Percentiles rank a stretch among this genome's conserved stretches.
These are phyloP conservation scores for Sebastes iracundus DNA, from an alignment of 2,797 vertebrate species.

Conservation along the genomic window DNA sequence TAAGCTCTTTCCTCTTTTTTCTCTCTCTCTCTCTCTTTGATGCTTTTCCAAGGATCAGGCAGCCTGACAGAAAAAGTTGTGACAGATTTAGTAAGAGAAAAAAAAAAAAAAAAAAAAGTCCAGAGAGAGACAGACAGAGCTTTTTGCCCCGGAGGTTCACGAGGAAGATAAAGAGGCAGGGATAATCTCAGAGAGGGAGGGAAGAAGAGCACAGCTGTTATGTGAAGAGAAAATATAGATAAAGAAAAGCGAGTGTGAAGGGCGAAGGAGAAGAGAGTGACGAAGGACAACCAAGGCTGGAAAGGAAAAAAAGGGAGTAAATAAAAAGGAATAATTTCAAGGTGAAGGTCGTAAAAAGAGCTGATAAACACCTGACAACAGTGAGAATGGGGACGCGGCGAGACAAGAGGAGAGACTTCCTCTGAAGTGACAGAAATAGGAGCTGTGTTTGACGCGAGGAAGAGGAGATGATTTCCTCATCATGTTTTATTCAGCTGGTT, in stretches of 20 bases:
- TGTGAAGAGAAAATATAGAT: constrained; percentile 62
- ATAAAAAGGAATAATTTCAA: constrained; percentile 1
- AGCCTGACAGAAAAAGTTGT: constrained; percentile 48
- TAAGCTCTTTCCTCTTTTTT: constrained; percentile 24
- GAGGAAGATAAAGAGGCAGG: constrained; percentile 54
- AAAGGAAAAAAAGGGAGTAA: background rate
- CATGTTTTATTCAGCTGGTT: constrained; percentile 69
- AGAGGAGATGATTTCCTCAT: constrained; percentile 53
- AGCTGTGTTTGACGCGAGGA: constrained; percentile 6
- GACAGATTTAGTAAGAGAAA: constrained; percentile 46
- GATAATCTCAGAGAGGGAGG: constrained; percentile 49
- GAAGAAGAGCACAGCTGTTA: constrained; percentile 64
- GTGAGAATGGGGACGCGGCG: constrained; percentile 51
- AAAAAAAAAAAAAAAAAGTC: constrained; percentile 5
- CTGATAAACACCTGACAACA: constrained; percentile 50
- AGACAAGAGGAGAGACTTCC: constrained; percentile 14
- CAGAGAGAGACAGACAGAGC: constrained; percentile 10
- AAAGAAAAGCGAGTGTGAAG: constrained; percentile 67
- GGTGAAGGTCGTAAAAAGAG: constrained; percentile 21
- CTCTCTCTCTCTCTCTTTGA: constrained; percentile 37
- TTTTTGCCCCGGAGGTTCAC: constrained; percentile 57
- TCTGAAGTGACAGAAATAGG: constrained; percentile 16
- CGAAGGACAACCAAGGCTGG: constrained; percentile 41
- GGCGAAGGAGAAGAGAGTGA: constrained; percentile 48
- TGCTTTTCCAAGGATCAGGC: constrained; percentile 39